A percentile compares a stretch with the other conserved stretches of the same genome.
These are phyloP conservation scores for cattle (Bos taurus) DNA, from an alignment of 2,113 vertebrate genomes.

Conservation along the genomic window DNA sequence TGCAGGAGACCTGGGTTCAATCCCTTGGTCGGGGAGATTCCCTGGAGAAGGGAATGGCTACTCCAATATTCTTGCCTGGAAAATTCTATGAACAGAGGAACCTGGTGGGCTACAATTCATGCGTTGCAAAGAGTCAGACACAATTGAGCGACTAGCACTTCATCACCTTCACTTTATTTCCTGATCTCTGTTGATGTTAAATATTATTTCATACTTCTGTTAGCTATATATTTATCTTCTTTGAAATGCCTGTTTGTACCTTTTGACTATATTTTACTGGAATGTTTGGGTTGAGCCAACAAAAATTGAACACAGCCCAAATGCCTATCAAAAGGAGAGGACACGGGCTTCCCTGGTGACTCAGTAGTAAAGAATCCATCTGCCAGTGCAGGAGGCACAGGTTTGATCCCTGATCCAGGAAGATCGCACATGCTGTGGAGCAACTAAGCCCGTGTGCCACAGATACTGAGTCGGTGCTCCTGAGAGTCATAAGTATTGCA, in stretches of 20 bases:
- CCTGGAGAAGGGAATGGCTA: background rate
- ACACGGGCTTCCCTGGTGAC: background rate
- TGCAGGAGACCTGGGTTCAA: background rate
- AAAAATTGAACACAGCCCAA: background rate
- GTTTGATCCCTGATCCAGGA: background rate
- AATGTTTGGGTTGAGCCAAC: background rate
- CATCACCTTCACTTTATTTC: background rate
- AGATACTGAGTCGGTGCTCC: background rate
- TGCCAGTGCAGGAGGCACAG: background rate
- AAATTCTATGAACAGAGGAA: background rate
- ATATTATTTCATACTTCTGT: background rate
- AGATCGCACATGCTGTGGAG: rapidly evolving
- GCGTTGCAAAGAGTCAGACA: background rate
- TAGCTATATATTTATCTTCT: background rate
- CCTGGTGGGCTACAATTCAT: background rate
- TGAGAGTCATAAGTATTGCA: background rate
- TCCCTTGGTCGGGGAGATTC: background rate
- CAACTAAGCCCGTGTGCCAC: background rate
- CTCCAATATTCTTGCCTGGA: background rate
- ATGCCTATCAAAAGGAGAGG: background rate
- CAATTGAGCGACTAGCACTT: background rate
- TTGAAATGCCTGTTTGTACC: background rate
- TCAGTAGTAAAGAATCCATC: background rate
- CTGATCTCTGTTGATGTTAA: background rate
- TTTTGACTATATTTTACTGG: background rate